Base-by-base conservation (phyloP, 2,888 invertebrate species). In the Raillietiella orientalis region DNA sequence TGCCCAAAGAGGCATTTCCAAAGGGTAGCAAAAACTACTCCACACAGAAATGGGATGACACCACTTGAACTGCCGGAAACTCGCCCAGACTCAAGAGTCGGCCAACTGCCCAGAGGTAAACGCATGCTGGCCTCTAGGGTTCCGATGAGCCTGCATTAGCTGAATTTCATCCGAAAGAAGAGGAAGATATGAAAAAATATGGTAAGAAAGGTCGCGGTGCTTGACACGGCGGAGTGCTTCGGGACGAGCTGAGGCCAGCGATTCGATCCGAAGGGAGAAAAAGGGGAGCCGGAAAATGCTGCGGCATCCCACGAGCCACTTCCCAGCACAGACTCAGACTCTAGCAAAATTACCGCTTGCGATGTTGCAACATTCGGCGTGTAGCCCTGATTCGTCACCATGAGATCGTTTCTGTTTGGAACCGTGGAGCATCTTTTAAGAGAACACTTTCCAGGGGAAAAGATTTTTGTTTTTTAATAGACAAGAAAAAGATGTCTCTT, bases 241-340 rank as follows among this genome's bases (percentile, higher is more conserved):
- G 19, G 19, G 19, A 17, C 19, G n/a, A 17, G 19, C 19, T 17
- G 19, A 17, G n/a, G 19, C 19, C 19, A 17, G 19, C 19, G 19
- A 17, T 17, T 17, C 19, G 19, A 17, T 17, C 19, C 19, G n/a
- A 17, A 17, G n/a, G 19, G 19, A 6, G 19, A 17, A n/a, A n/a
- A 17, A 17, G 19, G n/a, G 6, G 6, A 6, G 6, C 19, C n/a
- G 19, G n/a, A 17, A n/a, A n/a, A 17, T 17, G 6, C n/a, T 17
- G n/a, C 19, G 6, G 19, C 19, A 17, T 17, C 6, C 6, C 19
- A 17, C 19, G 6, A 8, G 6, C 6, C 19, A n/a, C 19, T 17
- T 6, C 19, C 19, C 19, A 17, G 19, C 19, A 17, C 19, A 17
- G 6, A 17, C 19, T 17, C 19, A 17, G 19, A 17, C 19, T 6